A percentile compares a stretch with the other conserved stretches of the same genome.
These are phyloP conservation scores for Diaprepes abbreviatus DNA, from an alignment of 2,888 invertebrate genomes.

Conservation along the genomic window DNA sequence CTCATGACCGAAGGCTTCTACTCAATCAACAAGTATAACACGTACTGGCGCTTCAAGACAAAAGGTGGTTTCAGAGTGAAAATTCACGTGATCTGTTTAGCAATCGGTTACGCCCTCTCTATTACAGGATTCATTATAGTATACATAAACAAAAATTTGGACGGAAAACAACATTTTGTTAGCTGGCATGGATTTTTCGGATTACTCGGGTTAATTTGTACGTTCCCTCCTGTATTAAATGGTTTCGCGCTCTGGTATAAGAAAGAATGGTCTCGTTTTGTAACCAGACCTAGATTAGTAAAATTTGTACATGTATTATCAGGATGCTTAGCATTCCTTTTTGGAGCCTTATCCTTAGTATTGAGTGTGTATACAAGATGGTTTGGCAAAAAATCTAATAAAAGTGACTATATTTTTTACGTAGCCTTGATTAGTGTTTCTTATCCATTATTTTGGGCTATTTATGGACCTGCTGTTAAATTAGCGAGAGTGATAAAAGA, in stretches of 20 bases:
- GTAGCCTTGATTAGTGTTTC: constrained; percentile 31
- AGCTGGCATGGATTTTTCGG: constrained; percentile 64
- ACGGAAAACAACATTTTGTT: constrained; percentile 61
- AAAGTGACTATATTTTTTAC: constrained; percentile 36
- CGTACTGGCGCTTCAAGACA: constrained; percentile 55
- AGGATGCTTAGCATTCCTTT: constrained; percentile 54
- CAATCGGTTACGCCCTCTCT: constrained; percentile 55
- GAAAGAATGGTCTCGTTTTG: constrained; percentile 54
- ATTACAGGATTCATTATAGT: constrained; percentile 59
- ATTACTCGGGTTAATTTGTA: constrained; percentile 57
- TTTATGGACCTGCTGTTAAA: constrained; percentile 46
- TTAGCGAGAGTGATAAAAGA: constrained; percentile 40
- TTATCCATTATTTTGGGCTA: constrained; percentile 46
- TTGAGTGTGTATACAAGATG: constrained; percentile 58
- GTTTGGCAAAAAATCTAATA: constrained; percentile 30
- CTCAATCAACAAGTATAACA: constrained; percentile 60
- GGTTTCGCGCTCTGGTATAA: constrained; percentile 62
- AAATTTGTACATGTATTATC: constrained; percentile 54
- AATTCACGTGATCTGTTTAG: constrained; percentile 61
- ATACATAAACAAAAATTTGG: constrained; percentile 59
- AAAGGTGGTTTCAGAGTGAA: constrained; percentile 56
- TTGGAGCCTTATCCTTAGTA: constrained; percentile 57
- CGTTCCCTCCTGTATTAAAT: constrained; percentile 57
- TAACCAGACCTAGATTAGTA: constrained; percentile 52
- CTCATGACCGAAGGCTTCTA: constrained; percentile 64